phyloP scores from a whole-genome alignment of 1,140 invertebrate genomes.

The Drosophila eugracilis region DNA sequence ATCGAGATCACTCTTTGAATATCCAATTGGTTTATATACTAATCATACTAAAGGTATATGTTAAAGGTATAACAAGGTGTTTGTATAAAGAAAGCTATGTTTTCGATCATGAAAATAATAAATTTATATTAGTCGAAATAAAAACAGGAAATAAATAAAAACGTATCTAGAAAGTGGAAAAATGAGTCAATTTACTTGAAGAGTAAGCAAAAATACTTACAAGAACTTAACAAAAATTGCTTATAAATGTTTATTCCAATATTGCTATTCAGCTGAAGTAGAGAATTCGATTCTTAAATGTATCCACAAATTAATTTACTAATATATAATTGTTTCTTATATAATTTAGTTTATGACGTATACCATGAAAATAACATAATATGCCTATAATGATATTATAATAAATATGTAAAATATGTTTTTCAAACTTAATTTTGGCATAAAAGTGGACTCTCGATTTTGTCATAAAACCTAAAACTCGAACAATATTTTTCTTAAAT shows the following conservation, averaged over 20 bases:
- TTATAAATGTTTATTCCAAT: neutral
- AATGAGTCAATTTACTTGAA: neutral
- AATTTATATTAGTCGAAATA: neutral
- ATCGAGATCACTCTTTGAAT: neutral
- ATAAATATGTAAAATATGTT: too few relatives aligned
- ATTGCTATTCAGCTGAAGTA: neutral
- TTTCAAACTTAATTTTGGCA: neutral
- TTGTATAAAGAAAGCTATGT: too few relatives aligned
- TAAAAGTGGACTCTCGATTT: neutral
- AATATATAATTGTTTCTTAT: too few relatives aligned
- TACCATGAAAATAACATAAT: too few relatives aligned
- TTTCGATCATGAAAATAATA: too few relatives aligned
- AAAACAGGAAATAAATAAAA: neutral
- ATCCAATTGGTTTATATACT: neutral
- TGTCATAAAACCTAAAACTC: neutral
- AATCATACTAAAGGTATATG: too few relatives aligned
- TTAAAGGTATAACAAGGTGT: too few relatives aligned
- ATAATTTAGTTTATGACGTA: too few relatives aligned
- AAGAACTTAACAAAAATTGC: neutral
- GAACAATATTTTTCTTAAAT: constrained; percentile 13
- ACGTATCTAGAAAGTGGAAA: neutral
- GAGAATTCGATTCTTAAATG: too few relatives aligned
- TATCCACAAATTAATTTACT: too few relatives aligned
- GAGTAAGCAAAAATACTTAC: neutral
- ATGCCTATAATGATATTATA: too few relatives aligned